Base-by-base conservation (phyloP, 2,888 invertebrate species). In the Xestia rhomboidea region DNA sequence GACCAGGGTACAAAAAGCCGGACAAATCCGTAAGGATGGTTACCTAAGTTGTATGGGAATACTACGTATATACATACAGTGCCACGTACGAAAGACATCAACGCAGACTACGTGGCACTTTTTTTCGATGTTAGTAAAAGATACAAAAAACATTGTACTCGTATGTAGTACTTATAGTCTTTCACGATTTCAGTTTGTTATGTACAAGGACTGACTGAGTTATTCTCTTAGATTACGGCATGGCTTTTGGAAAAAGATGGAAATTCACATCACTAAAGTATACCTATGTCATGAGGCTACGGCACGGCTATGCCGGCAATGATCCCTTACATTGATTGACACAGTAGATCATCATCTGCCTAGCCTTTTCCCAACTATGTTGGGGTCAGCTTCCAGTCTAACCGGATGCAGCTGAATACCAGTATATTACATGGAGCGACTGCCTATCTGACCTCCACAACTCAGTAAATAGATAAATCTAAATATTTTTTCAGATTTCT, bases 41-140 rank as follows among this genome's bases (percentile, higher is more conserved):
- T 4, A 30, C 30, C 30, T 1, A 21, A 60, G 60, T 62, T 30
- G 30, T 60, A 34, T 21, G 63, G 38, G 44, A 13, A n/a, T n/a
- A n/a, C n/a, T n/a, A n/a, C n/a, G 1, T 2, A 1, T 34, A 34
- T 34, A 34, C 34, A 4, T 54, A 68, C 67, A 49, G 49, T 72
- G 68, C 57, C 68, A 49, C 76, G 62, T 82, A 89, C 84, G 83
- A 89, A 91, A 90, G 90, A 91, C 88, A 86, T 90, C 86, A 91
- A 91, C 90, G 90, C 83, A 46, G 13, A 34, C n/a, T 4, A 24
- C 24, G 2, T 18, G 34, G 0, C 0, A 8, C 5, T n/a, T 21
- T 30, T 21, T 51, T 38, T 30, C 8, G 15, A 60, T 60, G 18
- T 30, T 69, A 34, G 0, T 74, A 13, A 57, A 34, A 27, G 34